Base-by-base conservation (phyloP, 2,797 vertebrate species). In the Schizopygopsis pylzovi region DNA sequence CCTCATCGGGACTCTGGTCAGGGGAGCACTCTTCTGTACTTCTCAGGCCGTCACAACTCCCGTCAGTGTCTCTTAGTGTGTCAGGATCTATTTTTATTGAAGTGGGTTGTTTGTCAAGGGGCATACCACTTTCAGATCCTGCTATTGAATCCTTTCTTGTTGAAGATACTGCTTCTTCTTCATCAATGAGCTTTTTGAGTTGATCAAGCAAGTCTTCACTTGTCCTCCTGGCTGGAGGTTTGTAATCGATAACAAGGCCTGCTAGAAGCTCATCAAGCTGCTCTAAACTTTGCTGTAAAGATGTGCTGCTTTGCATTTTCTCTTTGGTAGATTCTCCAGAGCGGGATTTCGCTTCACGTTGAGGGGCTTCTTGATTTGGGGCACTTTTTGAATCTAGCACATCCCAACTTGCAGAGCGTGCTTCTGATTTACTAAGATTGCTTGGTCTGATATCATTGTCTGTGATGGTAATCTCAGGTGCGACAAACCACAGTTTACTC, bases 391-490 rank as follows among this genome's bases (percentile, higher is more conserved):
- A 95, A n/a, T 96, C 95, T 88, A 96, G 94, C 87, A 96, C 88
- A 25, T 97, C 97, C 96, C 97, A 97, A 91, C 96, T 95, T 28
- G 96, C 93, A 0, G 96, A 97, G 10, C 96, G 96, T 83, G 94
- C 93, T 4, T 96, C 96, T 0, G 90, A 89, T 79, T 94, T 96
- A 81, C 90, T 92, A 81, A 94, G 90, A 63, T 93, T 95, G 0
- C 95, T 93, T 1, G 96, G 91, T 8, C 96, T 95, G 88, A 98
- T 95, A 87, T 99, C 98, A 0, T 99, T 99, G 92, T 99, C 98
- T 0, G 98, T 99, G 92, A 99, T 99, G 84, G 98, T 99, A 92
- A 99, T 99, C 92, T 99, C 98, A 0, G 98, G 98, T 0, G 98
- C 98, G 73, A 99, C 96, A 3, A 97, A 98, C 98, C 98, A 99